Evolutionary conservation across 2,797 vertebrate genomes (phyloP).

Genomic region (Pteropus rufus): DNA sequence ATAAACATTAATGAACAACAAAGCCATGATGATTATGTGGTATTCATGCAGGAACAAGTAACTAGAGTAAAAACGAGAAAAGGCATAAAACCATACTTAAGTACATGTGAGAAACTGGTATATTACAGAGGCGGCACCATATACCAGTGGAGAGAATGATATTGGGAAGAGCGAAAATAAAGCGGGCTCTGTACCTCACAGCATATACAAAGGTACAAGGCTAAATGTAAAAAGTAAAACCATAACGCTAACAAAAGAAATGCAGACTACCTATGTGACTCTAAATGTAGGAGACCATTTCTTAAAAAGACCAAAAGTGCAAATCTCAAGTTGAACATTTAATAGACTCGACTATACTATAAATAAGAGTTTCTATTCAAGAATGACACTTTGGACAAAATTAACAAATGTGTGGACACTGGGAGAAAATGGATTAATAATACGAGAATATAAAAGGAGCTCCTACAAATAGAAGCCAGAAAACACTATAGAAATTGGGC

Average conservation of each 20-base stretch:
- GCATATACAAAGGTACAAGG: neutral
- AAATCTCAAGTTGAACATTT: neutral
- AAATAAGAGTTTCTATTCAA: neutral
- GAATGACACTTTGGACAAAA: neutral
- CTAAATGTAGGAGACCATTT: neutral
- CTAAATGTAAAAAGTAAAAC: neutral
- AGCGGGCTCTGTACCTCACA: neutral
- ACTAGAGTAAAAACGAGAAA: neutral
- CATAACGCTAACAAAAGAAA: neutral
- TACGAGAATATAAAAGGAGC: neutral
- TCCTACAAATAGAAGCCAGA: neutral
- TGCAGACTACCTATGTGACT: too few relatives aligned
- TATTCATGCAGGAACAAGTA: neutral
- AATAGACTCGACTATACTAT: neutral
- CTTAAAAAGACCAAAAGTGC: neutral
- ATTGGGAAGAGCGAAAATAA: neutral
- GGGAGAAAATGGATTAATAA: neutral
- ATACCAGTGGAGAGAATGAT: neutral
- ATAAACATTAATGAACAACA: neutral
- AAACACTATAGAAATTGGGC: neutral
- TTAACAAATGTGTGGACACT: neutral
- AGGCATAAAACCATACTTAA: neutral
- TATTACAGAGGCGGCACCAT: neutral
- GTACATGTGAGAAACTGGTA: neutral
- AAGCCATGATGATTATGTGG: neutral